phyloP scores from a whole-genome alignment of 2,113 vertebrate genomes.

The Struthidea cinerea region DNA sequence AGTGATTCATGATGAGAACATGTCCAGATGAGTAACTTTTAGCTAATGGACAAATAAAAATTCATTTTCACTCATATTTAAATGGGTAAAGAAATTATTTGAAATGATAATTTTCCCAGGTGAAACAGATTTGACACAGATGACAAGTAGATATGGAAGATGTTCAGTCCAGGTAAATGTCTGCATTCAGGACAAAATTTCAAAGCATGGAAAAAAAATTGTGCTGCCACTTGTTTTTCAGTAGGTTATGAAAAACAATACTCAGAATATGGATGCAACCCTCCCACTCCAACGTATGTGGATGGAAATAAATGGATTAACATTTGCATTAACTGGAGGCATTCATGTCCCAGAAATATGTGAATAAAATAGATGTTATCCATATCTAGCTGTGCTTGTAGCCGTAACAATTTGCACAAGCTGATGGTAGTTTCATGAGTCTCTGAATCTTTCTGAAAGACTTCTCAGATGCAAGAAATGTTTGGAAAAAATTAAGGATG shows the following conservation, averaged over 20 bases:
- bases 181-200: neutral
- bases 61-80: neutral
- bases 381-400: neutral
- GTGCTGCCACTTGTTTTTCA: neutral
- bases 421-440: neutral
- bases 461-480: neutral
- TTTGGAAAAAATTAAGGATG: neutral
- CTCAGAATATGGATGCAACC: neutral
- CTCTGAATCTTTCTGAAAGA: neutral
- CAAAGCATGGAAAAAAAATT: neutral
- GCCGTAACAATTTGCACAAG: neutral
- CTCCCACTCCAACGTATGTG: neutral
- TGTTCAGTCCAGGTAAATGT: neutral
- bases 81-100: neutral
- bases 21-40: neutral
- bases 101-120: neutral
- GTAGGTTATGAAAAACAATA: neutral
- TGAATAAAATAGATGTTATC: neutral
- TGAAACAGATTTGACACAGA: neutral
- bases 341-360: rapidly evolving
- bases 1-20: neutral
- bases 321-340: neutral
- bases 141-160: neutral
- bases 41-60: neutral
- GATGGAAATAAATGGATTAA: neutral